Evolutionary conservation across 2,888 invertebrate genomes (phyloP).

Genomic region (Iselma pallidipennis): DNA sequence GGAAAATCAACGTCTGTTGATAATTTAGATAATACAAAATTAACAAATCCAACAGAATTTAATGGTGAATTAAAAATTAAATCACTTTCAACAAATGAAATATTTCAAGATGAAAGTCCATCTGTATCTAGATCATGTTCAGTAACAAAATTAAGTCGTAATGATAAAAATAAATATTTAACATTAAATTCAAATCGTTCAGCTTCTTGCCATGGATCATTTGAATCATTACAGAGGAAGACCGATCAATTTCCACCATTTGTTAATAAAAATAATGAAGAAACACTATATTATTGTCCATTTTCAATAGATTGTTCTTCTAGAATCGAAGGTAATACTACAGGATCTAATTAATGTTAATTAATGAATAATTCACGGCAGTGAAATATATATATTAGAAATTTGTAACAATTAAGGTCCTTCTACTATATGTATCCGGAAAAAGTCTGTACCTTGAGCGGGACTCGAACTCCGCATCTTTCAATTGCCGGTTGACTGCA

Average conservation of each 20-base stretch:
- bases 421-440: too few species aligned
- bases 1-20: constrained; percentile 59
- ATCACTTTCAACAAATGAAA: constrained; percentile 58
- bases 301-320: constrained; percentile 15
- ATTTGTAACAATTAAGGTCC: too few species aligned
- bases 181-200: constrained; percentile 33
- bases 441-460: too few species aligned
- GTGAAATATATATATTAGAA: too few species aligned
- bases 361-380: too few species aligned
- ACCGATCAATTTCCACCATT: constrained; percentile 5
- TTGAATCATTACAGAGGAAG: constrained; percentile 41
- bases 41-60: constrained; percentile 22
- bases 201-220: constrained; percentile 49
- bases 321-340: constrained; percentile 15
- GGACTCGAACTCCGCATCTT: too few species aligned
- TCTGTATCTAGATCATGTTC: constrained; percentile 44
- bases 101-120: constrained; percentile 48
- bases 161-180: constrained; percentile 30
- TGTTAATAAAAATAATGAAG: constrained; percentile 21
- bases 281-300: constrained; percentile 31
- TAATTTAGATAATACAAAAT: constrained; percentile 50
- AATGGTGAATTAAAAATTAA: constrained; percentile 46
- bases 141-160: constrained; percentile 35
- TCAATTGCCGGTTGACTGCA: too few species aligned
- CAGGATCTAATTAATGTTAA: neutral